These are phyloP conservation scores for Drosophila mauritiana DNA, from an alignment of 1,140 invertebrate genomes.

Conservation along the genomic window DNA sequence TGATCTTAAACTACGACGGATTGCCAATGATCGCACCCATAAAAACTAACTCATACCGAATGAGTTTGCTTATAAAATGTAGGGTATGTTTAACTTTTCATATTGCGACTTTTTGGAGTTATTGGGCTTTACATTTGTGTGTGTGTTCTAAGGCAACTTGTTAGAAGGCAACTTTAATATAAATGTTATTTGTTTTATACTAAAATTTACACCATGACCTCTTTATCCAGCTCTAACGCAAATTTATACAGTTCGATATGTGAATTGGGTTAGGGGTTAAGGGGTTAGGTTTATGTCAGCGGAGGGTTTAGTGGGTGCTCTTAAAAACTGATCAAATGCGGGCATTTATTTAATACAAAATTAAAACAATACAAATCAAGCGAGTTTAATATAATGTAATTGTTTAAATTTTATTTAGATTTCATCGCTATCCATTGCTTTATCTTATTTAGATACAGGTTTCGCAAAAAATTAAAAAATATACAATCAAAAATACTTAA, in stretches of 20 bases:
- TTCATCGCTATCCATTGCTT: conserved; percentile 16
- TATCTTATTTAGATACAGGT: conserved; percentile 11
- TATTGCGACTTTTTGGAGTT: conserved; percentile 21
- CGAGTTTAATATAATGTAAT: background rate
- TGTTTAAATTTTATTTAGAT: conserved; percentile 32
- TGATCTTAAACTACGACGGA: conserved; percentile 48
- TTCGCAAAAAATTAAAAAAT: conserved; percentile 13
- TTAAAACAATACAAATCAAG: background rate
- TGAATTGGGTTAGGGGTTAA: conserved; percentile 2
- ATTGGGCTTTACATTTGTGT: conserved; percentile 40
- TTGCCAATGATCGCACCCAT: conserved; percentile 24
- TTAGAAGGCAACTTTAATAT: conserved; percentile 80
- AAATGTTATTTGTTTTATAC: conserved; percentile 60
- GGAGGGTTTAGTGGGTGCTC: background rate
- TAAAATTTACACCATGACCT: conserved; percentile 49
- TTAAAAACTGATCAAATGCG: background rate
- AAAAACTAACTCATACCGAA: conserved; percentile 37
- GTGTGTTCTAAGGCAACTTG: conserved; percentile 74
- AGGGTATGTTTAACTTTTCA: conserved; percentile 38
- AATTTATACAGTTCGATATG: conserved; percentile 46
- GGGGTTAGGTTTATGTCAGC: background rate
- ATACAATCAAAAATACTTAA: conserved; percentile 42
- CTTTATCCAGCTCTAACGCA: conserved; percentile 4
- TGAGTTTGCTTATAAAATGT: conserved; percentile 36
- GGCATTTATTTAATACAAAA: background rate